Evolutionary conservation across 1,140 invertebrate species (phyloP), one percentile per base, ranked within the genome.

Genomic region (Macrocentrus cingulum): DNA sequence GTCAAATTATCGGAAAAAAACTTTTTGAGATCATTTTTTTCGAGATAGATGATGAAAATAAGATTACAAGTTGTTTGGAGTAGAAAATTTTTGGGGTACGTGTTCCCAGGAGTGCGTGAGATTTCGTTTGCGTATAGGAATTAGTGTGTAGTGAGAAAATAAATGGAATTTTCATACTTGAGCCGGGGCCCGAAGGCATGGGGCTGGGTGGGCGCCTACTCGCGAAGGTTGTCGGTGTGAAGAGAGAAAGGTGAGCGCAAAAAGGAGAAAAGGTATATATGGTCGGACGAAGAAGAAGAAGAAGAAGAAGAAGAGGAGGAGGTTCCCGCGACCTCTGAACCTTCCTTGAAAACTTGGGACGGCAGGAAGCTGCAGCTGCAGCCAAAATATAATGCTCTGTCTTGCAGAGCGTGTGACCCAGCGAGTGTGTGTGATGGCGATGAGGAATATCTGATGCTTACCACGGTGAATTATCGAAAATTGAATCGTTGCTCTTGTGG

Each of bases 321-420:
- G 58, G 65, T 59, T 51, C 59, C 51, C 29, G 29, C 57, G 61
- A 67, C 63, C 63, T 65, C 49, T 67, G 62, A 67, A 63, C 63
- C 64, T 50, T 23, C 25, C 57, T 46, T 60, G 62, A 60, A 60
- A 64, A 60, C 58, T 25, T 62, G 37, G 25, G 52, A 45, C 48
- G 25, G 50, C 42, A 55, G 49, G 59, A 52, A 54, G 46, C 25
- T 11, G 46, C 29, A 23, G 18, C 25, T 50, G 46, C 46, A 50
- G 25, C 46, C 46, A 50, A 50, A 50, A 50, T 34, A 50, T 48
- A 48, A 22, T 22, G 15, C 46, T 39, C 8, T 15, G 29, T 15
- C 46, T 22, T 29, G 25, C 25, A 29, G 29, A 50, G 46, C 46
- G 46, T 50, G 46, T 32, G 46, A 50, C 46, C 36, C 25, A 29